Evolutionary conservation across 2,888 invertebrate species (phyloP).

Genomic region (Aleiodes alternator): DNA sequence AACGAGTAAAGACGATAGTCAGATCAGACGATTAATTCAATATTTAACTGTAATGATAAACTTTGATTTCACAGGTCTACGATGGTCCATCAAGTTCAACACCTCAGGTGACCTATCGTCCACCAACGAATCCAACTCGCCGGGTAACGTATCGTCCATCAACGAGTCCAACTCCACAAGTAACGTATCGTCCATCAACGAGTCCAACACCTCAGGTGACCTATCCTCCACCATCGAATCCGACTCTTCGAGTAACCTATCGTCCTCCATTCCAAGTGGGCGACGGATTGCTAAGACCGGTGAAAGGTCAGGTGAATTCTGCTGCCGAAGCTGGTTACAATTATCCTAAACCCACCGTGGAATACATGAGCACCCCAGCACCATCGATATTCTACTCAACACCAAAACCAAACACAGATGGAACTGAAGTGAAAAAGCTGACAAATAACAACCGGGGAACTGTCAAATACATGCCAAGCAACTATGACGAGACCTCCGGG

Average conservation of each 20-base stretch:
- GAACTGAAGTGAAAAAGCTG: conserved; percentile 54
- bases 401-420: conserved; percentile 45
- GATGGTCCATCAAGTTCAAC: conserved; percentile 50
- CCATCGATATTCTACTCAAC: conserved; percentile 51
- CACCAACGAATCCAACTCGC: no score
- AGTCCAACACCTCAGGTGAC: no score
- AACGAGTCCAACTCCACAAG: neutral
- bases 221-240: neutral
- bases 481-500: conserved; percentile 40
- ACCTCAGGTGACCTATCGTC: no score
- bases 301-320: neutral
- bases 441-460: conserved; percentile 65
- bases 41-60: neutral
- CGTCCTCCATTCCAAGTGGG: conserved; percentile 59
- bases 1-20: no score
- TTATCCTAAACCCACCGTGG: conserved; percentile 52
- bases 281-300: conserved; percentile 48
- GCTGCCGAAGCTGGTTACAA: conserved; percentile 46
- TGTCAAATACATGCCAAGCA: conserved; percentile 61
- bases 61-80: conserved; percentile 54
- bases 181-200: no score
- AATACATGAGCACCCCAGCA: conserved; percentile 53
- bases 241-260: conserved; percentile 57
- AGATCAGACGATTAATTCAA: no score
- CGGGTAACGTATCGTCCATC: no score